These are phyloP conservation scores for Seriola quinqueradiata DNA, from an alignment of 2,113 vertebrate species.

Conservation along the genomic window DNA sequence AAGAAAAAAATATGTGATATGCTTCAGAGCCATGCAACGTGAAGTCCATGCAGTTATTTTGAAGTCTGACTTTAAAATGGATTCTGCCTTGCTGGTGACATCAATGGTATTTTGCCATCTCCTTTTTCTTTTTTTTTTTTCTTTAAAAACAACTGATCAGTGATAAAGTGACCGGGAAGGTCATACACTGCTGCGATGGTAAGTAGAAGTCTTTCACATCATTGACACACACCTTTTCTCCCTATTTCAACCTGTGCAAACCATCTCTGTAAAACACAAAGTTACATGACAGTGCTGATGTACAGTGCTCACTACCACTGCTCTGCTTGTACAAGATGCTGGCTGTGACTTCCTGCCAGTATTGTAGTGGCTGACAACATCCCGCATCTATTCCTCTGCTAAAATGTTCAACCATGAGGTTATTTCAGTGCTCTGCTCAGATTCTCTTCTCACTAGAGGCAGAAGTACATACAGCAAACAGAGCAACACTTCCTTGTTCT, in stretches of 20 bases:
- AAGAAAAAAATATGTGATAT: conserved; percentile 35
- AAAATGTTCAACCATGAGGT: not conserved
- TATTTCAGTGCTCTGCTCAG: not conserved
- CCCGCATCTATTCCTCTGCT: not conserved
- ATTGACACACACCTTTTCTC: not conserved
- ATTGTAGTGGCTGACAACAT: not conserved
- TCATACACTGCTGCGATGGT: conserved; percentile 18
- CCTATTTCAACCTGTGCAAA: not conserved
- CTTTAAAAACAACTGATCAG: not conserved
- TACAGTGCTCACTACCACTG: not conserved
- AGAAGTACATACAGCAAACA: not conserved
- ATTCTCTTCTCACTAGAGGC: not conserved
- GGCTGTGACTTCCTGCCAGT: not conserved
- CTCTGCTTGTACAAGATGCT: not conserved
- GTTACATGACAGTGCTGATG: not conserved
- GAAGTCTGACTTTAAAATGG: conserved; percentile 14
- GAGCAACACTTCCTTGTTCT: not conserved
- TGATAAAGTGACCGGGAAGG: not conserved
- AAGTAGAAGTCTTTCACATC: conserved; percentile 10
- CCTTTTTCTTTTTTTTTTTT: not conserved
- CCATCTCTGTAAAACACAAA: not conserved
- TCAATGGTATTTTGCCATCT: not conserved
- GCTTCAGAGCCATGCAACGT: conserved; percentile 23
- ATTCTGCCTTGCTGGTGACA: conserved; percentile 14
- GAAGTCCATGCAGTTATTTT: conserved; percentile 26